Evolutionary conservation across 2,113 vertebrate species (phyloP), one percentile per base, ranked within the genome.

Genomic region (Anhinga rufa): DNA sequence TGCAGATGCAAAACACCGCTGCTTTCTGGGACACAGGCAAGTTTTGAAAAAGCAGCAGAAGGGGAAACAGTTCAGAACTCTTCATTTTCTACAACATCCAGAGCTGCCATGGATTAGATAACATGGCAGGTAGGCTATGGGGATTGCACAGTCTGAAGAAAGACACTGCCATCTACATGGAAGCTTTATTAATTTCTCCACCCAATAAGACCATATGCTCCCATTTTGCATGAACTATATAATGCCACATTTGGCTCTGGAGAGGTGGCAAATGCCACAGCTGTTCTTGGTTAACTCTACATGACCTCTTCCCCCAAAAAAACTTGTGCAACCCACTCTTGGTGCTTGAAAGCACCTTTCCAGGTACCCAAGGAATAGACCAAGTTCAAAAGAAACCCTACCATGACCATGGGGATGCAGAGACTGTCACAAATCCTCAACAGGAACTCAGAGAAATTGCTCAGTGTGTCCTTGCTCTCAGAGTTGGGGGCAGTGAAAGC

Each of bases 321-420:
- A 2, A 52, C 17, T 68, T 55, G 17, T 80, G 32, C 83, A 92
- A 83, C 36, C 31, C 34, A 28, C 46, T 71, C 66, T 38, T 48
- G 62, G 29, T 84, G 38, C 29, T 60, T 74, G 71, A 61, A 82
- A 57, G 61, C 34, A 93, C 81, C 31, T 61, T 83, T 72, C 74
- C 57, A 83, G 24, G 15, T 65, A 85, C 42, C 19, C 22, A 65
- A 13, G 32, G 40, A 88, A 83, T 4, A 93, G 48, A 60, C 4
- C 8, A 75, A 34, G 54, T 36, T 77, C 36, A 93, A 80, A 95
- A 75, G 60, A 87, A 86, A 75, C 72, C 98, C 97, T 97, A 99
- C 99, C 95, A 98, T 98, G 87, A 99, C 97, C 66, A 98, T 97
- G 34, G 99, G 99, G 92, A 99, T 99, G 97, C 98, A 99, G 92